phyloP scores from a whole-genome alignment of 2,888 invertebrate species.

The Mantis religiosa region DNA sequence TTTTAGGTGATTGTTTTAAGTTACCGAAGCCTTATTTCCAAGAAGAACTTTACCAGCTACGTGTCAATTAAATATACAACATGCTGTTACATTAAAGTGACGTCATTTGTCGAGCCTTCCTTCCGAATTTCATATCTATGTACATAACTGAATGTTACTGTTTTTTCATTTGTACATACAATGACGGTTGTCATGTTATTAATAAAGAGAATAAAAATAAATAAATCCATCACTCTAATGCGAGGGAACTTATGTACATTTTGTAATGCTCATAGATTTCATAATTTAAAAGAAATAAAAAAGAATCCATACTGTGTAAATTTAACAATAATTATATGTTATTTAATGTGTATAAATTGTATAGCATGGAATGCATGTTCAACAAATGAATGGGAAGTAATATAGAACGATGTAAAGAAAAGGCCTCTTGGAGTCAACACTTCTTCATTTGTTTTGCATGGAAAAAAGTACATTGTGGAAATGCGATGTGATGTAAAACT shows the following conservation, averaged over 20 bases:
- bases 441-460: neutral
- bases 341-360: constrained; percentile 5
- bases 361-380: neutral
- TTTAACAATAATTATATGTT: constrained; percentile 4
- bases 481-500: neutral
- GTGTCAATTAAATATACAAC: neutral
- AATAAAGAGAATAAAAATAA: neutral
- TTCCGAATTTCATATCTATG: constrained; percentile 1
- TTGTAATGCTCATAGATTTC: constrained; percentile 21
- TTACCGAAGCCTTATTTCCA: no score
- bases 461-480: neutral
- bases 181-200: neutral
- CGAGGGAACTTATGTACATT: constrained; percentile 7
- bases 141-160: constrained; percentile 9
- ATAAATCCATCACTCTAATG: neutral
- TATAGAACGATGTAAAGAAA: neutral
- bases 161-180: constrained; percentile 14
- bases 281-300: constrained; percentile 5
- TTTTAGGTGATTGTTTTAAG: no score
- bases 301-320: neutral
- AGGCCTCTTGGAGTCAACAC: constrained; percentile 1
- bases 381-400: neutral
- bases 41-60: neutral
- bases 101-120: neutral
- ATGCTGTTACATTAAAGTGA: neutral